Evolutionary conservation across 2,888 invertebrate species (phyloP), one percentile per base, ranked within the genome.

Genomic region (Drosophila kanekoi): DNA sequence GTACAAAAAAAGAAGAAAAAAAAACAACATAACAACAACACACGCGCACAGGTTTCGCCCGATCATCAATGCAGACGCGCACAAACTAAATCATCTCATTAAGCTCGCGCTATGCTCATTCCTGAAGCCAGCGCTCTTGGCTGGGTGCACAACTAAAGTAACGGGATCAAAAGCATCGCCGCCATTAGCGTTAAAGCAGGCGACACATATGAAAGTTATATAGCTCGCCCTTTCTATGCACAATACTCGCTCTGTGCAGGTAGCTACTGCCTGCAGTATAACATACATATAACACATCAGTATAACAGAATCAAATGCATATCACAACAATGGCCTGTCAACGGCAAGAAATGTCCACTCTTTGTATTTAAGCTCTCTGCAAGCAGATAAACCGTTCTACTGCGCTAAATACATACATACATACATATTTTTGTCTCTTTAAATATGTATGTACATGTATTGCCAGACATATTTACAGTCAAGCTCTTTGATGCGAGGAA

Each of bases 161-260:
- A 40, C 51, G 38, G 51, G 38, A 52, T 52, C 51, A 52, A 52
- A 52, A 52, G 51, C 51, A 23, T 51, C 23, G 37, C 11, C 14
- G 6, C 8, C 23, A 28, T 23, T 23, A n/a, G 10, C 6, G 5
- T 23, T 1, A 23, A 23, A 5, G 23, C 23, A 23, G 23, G 23
- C 23, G 23, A 8, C 23, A 23, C 5, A 23, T 8, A 23, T n/a
- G n/a, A n/a, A n/a, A 8, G 8, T 23, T 23, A 23, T 23, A 2
- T 23, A 23, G 23, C 1, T 23, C 23, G 23, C 23, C 20, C 6
- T 23, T 23, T 23, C 23, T 23, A 23, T 23, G 1, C 23, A 23
- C 23, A 23, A 23, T 23, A 23, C 23, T 1, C 23, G 23, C 23
- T 23, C 23, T 8, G 23, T 2, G 23, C 23, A 23, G 23, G 23